phyloP scores from a whole-genome alignment of 2,888 invertebrate genomes.

The Lepidochrysops patricia region DNA sequence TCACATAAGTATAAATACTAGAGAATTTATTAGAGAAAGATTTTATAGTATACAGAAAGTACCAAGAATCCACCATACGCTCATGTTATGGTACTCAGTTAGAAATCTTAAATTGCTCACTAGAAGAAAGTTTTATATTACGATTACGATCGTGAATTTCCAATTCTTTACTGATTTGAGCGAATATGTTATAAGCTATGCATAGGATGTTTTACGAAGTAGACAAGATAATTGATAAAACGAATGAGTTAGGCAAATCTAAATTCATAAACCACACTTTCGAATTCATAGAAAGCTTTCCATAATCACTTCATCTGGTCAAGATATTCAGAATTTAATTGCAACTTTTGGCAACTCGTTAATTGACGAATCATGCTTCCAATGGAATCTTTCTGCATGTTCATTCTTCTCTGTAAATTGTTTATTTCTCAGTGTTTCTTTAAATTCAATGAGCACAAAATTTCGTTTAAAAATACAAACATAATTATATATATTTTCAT shows the following conservation, averaged over 20 bases:
- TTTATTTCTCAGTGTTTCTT: background rate
- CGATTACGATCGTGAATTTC: background rate
- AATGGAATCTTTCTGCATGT: background rate
- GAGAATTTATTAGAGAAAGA: too few relatives aligned
- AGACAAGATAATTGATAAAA: conserved; percentile 7
- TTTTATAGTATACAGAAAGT: background rate
- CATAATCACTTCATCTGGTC: conserved; percentile 3
- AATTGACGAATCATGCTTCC: conserved; percentile 4
- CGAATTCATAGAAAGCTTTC: conserved; percentile 1
- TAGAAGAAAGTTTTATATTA: conserved; percentile 2
- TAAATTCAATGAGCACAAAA: background rate
- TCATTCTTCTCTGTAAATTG: background rate
- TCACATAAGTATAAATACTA: too few relatives aligned
- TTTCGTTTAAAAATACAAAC: too few relatives aligned
- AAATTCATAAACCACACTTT: conserved; percentile 4
- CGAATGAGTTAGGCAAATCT: background rate
- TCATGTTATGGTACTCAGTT: background rate
- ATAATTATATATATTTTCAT: too few relatives aligned
- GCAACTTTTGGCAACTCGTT: conserved; percentile 12
- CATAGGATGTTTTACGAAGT: background rate
- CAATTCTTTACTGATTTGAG: background rate
- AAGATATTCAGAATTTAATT: conserved; percentile 11
- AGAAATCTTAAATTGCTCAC: conserved; percentile 3
- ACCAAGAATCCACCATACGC: background rate
- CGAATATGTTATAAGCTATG: background rate